Evolutionary conservation across 1,140 invertebrate species (phyloP).

Genomic region (Drosophila simulans): DNA sequence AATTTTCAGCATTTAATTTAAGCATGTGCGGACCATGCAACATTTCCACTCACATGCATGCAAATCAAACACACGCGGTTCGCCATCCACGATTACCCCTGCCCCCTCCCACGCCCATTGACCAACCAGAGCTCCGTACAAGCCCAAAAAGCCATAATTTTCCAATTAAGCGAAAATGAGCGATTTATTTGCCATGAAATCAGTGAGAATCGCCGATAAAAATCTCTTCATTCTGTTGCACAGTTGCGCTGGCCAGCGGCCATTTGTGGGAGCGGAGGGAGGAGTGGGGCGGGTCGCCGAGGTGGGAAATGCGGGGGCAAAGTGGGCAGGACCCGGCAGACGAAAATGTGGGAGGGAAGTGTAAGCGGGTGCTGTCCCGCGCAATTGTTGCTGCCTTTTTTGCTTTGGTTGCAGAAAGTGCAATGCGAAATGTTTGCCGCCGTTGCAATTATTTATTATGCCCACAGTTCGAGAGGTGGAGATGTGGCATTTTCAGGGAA

Average conservation of each 20-base stretch:
- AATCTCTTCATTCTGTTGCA: conserved; percentile 84
- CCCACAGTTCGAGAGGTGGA: conserved; percentile 31
- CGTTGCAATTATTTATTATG: conserved; percentile 82
- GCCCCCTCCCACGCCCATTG: not conserved
- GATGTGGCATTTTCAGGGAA: conserved; percentile 16
- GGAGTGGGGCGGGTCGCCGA: not conserved
- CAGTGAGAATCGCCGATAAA: conserved; percentile 85
- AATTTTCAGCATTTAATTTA: conserved; percentile 46
- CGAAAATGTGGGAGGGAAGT: conserved; percentile 15
- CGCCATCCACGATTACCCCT: not conserved
- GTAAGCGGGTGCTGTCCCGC: conserved; percentile 8
- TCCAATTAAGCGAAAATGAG: conserved; percentile 85
- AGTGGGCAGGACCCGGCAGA: conserved; percentile 28
- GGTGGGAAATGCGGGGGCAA: conserved; percentile 4
- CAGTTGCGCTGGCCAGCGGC: conserved; percentile 45
- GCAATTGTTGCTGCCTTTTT: conserved; percentile 60
- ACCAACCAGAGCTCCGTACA: conserved; percentile 42
- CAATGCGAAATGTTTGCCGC: conserved; percentile 76
- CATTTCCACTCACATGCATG: conserved; percentile 46
- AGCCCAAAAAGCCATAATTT: conserved; percentile 84
- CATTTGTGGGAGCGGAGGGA: conserved; percentile 13
- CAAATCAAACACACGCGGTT: conserved; percentile 29
- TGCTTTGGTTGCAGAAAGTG: conserved; percentile 79
- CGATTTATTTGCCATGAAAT: conserved; percentile 85
- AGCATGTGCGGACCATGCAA: conserved; percentile 36